phyloP scores from a whole-genome alignment of 2,113 vertebrate genomes.

The human region GRCh38 chr9:124274501-124275000 shows the following conservation, averaged over 20 bases:
- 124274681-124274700: background rate
- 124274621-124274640: background rate
- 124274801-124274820: background rate
- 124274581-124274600: background rate
- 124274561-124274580: background rate
- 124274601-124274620: background rate
- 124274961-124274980: background rate
- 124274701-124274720: background rate
- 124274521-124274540: background rate
- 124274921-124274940: slow-evolving; percentile 37
- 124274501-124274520: background rate
- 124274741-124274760: background rate
- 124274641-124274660: background rate
- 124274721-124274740: background rate
- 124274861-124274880: background rate
- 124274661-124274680: background rate
- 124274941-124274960: background rate
- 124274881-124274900: background rate
- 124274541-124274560: background rate
- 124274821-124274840: background rate
- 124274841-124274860: background rate
- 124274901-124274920: background rate
- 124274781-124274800: background rate
- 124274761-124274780: background rate
- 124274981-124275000: background rate